Evolutionary conservation across 2,797 vertebrate species (phyloP).

Genomic region (Tinamus major): DNA sequence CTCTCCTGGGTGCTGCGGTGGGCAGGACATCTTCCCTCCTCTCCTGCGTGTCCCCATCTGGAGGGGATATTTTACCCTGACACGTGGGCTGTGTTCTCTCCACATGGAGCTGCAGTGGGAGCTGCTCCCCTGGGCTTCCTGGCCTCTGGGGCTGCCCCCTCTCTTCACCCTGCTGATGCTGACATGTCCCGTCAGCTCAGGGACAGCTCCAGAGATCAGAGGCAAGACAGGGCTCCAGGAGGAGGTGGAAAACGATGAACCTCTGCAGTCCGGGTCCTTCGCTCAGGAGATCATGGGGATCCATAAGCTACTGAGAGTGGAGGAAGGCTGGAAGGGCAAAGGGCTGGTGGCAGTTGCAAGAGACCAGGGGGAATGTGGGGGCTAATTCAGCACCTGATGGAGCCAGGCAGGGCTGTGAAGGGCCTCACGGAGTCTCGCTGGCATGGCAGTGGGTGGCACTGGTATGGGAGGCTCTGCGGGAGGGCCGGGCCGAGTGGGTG

Average conservation of each 20-base stretch:
- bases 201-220: background rate
- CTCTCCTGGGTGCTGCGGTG: no score
- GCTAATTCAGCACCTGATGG: background rate
- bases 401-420: background rate
- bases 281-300: no score
- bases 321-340: background rate
- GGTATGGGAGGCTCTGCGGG: fast-evolving
- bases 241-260: background rate
- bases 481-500: fast-evolving
- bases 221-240: background rate
- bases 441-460: background rate
- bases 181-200: fast-evolving
- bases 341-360: background rate
- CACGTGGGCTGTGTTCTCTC: background rate
- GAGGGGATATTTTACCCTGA: background rate
- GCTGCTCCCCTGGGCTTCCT: background rate
- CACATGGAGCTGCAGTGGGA: background rate
- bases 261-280: background rate
- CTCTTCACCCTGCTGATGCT: fast-evolving
- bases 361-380: background rate
- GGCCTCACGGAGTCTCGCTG: background rate
- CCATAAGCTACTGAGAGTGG: background rate
- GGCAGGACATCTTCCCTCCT: background rate
- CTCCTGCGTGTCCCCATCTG: background rate
- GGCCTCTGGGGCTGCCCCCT: background rate